A percentile compares a stretch with the other conserved stretches of the same genome.
phyloP scores from a whole-genome alignment of 2,797 vertebrate genomes.

The Halcyon leucocephala region DNA sequence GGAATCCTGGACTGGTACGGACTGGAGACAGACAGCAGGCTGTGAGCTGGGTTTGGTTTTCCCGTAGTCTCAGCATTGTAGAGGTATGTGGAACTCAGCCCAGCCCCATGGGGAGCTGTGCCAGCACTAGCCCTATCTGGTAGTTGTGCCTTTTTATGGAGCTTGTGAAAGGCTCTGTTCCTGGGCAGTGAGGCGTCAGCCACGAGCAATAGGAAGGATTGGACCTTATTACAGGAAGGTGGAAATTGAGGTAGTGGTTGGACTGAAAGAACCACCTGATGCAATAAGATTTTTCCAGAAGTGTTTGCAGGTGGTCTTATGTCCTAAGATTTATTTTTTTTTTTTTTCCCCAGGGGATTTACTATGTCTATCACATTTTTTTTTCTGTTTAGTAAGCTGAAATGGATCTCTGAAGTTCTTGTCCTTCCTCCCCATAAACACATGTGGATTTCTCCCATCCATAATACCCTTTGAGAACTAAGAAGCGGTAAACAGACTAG shows the following conservation, averaged over 20 bases:
- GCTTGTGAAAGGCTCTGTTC: neutral
- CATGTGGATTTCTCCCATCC: neutral
- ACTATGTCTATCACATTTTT: neutral
- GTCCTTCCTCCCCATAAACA: neutral
- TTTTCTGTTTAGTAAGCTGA: neutral
- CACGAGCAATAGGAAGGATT: neutral
- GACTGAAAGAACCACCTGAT: neutral
- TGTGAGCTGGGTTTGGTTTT: neutral
- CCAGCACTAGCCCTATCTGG: neutral
- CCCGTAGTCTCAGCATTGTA: neutral
- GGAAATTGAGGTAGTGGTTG: neutral
- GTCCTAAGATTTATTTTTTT: neutral
- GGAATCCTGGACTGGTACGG: neutral
- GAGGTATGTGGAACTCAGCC: constrained; percentile 16
- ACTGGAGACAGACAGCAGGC: neutral
- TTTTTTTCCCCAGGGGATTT: neutral
- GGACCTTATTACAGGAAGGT: neutral
- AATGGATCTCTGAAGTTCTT: neutral
- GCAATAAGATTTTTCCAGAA: neutral
- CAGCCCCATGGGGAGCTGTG: neutral
- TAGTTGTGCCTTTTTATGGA: constrained; percentile 40
- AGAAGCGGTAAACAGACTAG: neutral
- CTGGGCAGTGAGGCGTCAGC: neutral
- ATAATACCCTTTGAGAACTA: neutral
- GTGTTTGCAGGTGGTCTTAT: neutral